A percentile compares a stretch with the other conserved stretches of the same genome.
Evolutionary conservation across 2,113 vertebrate genomes (phyloP).

Genomic region (Anolis carolinensis): DNA sequence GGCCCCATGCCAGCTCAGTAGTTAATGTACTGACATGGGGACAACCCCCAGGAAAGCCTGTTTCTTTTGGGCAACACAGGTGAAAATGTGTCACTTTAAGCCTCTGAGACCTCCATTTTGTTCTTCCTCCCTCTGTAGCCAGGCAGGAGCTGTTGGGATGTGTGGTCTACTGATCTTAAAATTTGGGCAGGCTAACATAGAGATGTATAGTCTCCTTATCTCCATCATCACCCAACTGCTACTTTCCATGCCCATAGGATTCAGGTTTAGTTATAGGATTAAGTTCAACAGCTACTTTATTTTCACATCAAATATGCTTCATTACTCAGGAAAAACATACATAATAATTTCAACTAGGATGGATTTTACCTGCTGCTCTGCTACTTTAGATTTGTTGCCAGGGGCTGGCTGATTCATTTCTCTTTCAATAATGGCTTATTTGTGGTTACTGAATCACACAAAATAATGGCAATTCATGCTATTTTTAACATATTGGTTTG

Average conservation of each 20-base stretch:
- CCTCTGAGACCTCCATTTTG: no score
- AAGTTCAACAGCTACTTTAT: conserved; percentile 11
- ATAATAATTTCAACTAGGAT: conserved; percentile 22
- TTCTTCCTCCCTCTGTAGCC: no score
- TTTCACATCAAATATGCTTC: conserved; percentile 18
- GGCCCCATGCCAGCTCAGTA: no score
- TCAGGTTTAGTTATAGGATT: conserved; percentile 3
- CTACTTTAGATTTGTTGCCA: conserved; percentile 44
- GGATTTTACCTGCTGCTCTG: conserved; percentile 20
- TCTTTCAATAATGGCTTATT: conserved; percentile 51
- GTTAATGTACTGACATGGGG: no score
- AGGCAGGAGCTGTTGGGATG: no score
- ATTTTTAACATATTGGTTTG: conserved; percentile 58
- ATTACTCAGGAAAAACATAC: conserved; percentile 26
- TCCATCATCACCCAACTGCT: neutral
- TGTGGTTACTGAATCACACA: conserved; percentile 50
- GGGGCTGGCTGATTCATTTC: conserved; percentile 57
- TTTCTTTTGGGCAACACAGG: no score
- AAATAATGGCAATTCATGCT: conserved; percentile 40
- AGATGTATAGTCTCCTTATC: neutral
- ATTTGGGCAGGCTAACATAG: no score
- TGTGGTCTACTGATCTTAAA: no score
- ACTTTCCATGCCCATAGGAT: neutral
- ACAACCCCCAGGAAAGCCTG: no score
- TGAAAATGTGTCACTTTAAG: no score